Percentiles rank a stretch among this genome's conserved stretches.
These are phyloP conservation scores for Elymnias hypermnestra DNA, from an alignment of 1,140 invertebrate species.

Conservation along the genomic window DNA sequence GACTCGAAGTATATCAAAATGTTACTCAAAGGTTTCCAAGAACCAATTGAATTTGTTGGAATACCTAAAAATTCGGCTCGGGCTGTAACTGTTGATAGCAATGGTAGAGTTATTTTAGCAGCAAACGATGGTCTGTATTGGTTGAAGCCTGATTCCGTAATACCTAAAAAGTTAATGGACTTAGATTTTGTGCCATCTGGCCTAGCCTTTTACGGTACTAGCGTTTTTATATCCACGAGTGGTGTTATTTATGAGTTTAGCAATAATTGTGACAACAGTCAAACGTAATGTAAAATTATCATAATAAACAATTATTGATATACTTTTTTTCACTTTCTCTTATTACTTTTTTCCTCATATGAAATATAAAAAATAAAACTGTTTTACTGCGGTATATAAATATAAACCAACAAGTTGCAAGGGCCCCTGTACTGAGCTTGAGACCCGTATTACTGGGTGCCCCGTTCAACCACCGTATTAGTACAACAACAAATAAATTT, in stretches of 20 bases:
- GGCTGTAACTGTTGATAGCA: conserved; percentile 43
- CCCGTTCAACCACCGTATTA: too few species aligned
- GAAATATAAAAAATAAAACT: too few species aligned
- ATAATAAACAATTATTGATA: too few species aligned
- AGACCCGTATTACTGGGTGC: too few species aligned
- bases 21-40: conserved; percentile 54
- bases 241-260: conserved; percentile 56
- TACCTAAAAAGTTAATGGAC: conserved; percentile 60
- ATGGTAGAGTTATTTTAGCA: conserved; percentile 46
- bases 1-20: conserved; percentile 65
- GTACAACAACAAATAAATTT: too few species aligned
- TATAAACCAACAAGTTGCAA: too few species aligned
- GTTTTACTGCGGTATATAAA: too few species aligned
- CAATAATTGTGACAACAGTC: conserved; percentile 24
- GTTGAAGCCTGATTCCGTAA: conserved; percentile 45
- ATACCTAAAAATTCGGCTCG: conserved; percentile 53
- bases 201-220: conserved; percentile 37
- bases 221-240: conserved; percentile 46
- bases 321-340: not conserved
- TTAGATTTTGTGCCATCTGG: conserved; percentile 58
- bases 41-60: conserved; percentile 62
- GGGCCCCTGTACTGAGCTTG: too few species aligned
- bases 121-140: conserved; percentile 63
- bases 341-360: not conserved
- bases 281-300: not conserved